Base-by-base conservation (phyloP, 2,797 vertebrate genomes). In the Cyprinodon diabolis region DNA sequence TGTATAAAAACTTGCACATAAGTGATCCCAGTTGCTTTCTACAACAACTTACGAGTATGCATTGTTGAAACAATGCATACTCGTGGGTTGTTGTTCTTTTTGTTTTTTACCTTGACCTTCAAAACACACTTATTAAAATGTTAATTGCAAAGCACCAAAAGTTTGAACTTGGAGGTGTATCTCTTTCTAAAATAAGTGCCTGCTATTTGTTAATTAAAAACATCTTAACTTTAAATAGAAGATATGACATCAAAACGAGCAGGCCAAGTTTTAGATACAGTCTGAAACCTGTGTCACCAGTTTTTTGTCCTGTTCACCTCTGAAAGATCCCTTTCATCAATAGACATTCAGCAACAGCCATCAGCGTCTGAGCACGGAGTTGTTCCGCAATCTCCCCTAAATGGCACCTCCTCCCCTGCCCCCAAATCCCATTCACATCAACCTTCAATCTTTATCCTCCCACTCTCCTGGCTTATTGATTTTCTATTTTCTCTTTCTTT, bases 371-470 rank as follows among this genome's bases (percentile, higher is more conserved):
- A 63, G 81, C 86, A 83, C n/a, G 71, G 72, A 88, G 87, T 87
- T 72, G 76, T 76, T 75, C 77, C 55, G 49, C 90, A 88, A 79
- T 89, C 87, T 87, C 71, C 80, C 77, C 76, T 72, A 68, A 85
- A 86, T 69, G 48, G 74, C 80, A 73, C 69, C 77, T 66, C 78
- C 74, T 73, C 82, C 79, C 71, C 75, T 43, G 68, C 80, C 85
- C 81, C 77, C 84, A 83, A 83, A 89, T 92, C 88, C 86, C 73
- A 80, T 87, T 86, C 84, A 77, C 87, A 86, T 91, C 92, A 89
- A 84, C 92, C 86, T 91, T 93, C 92, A 91, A 90, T 92, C 93
- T 93, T 91, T 91, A 91, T 94, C 89, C 86, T 84, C 83, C 82
- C 75, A 84, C 89, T 91, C 89, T 82, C 79, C 80, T 49, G 55